Percentiles rank a stretch among this genome's conserved stretches.
Evolutionary conservation across 2,888 invertebrate species (phyloP).

Genomic region (Blastobasis lacticolella): DNA sequence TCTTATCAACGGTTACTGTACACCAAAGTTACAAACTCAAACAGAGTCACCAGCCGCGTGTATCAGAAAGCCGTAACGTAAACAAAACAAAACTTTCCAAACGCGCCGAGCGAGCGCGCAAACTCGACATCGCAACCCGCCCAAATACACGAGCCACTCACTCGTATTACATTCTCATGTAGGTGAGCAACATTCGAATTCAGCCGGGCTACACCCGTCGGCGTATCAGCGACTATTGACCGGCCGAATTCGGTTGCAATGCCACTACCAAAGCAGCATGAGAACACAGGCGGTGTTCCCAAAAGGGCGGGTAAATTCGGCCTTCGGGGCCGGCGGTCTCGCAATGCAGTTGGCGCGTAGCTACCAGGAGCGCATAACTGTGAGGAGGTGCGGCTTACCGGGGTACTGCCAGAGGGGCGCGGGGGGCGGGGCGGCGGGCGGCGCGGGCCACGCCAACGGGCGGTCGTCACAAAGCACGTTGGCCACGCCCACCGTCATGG

Average conservation of each 20-base stretch:
- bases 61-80: neutral
- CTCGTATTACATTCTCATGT: neutral
- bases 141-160: conserved; percentile 8
- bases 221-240: conserved; percentile 35
- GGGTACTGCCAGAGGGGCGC: conserved; percentile 89
- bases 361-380: conserved; percentile 63
- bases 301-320: conserved; percentile 28
- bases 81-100: conserved; percentile 15
- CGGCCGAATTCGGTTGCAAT: conserved; percentile 58
- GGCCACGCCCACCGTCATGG: conserved; percentile 79
- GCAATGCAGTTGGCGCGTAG: conserved; percentile 72
- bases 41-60: too few relatives aligned
- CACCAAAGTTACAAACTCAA: too few relatives aligned
- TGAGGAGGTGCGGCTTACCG: conserved; percentile 68
- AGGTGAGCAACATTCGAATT: conserved; percentile 7
- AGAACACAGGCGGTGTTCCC: conserved; percentile 40
- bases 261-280: conserved; percentile 61
- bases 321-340: conserved; percentile 51
- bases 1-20: too few relatives aligned
- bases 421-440: conserved; percentile 73
- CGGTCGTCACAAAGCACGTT: conserved; percentile 79
- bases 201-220: conserved; percentile 21
- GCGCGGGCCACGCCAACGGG: conserved; percentile 73
- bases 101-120: conserved; percentile 25
- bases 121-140: conserved; percentile 19